phyloP scores from a whole-genome alignment of 2,797 vertebrate genomes.

The Rhynchonycteris naso region DNA sequence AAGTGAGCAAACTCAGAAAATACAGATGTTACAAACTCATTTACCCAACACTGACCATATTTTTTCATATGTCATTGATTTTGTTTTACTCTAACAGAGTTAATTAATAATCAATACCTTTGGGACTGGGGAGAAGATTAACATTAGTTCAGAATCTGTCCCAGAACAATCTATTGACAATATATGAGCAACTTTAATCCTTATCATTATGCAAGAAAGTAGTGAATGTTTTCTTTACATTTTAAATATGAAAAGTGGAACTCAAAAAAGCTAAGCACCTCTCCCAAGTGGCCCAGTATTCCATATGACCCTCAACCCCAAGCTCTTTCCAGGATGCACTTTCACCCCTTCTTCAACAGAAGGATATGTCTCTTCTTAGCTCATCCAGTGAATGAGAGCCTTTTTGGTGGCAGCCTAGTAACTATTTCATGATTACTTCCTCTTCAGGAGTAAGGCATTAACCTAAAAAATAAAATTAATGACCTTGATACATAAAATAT shows the following conservation, averaged over 20 bases:
- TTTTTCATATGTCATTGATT: not conserved
- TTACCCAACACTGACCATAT: not conserved
- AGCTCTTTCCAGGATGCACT: not conserved
- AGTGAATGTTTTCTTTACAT: not conserved
- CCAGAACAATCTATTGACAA: rapidly evolving
- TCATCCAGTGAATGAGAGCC: not conserved
- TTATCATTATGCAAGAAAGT: not conserved
- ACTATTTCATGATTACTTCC: not conserved
- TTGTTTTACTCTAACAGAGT: not conserved
- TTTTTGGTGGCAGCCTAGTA: not conserved
- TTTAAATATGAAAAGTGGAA: not conserved
- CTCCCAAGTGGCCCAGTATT: not conserved
- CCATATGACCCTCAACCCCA: not conserved
- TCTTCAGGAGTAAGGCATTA: not conserved
- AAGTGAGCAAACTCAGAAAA: too few relatives aligned
- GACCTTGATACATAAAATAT: not conserved
- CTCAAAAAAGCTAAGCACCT: not conserved
- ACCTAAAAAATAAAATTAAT: slow-evolving; percentile 23
- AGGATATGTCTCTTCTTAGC: not conserved
- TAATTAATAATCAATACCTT: not conserved
- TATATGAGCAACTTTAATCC: not conserved
- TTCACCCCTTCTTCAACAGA: not conserved
- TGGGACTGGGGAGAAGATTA: not conserved
- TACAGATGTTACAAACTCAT: too few relatives aligned
- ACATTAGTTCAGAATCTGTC: not conserved